phyloP scores from a whole-genome alignment of 2,888 invertebrate genomes.

The Dynastes hyllus region DNA sequence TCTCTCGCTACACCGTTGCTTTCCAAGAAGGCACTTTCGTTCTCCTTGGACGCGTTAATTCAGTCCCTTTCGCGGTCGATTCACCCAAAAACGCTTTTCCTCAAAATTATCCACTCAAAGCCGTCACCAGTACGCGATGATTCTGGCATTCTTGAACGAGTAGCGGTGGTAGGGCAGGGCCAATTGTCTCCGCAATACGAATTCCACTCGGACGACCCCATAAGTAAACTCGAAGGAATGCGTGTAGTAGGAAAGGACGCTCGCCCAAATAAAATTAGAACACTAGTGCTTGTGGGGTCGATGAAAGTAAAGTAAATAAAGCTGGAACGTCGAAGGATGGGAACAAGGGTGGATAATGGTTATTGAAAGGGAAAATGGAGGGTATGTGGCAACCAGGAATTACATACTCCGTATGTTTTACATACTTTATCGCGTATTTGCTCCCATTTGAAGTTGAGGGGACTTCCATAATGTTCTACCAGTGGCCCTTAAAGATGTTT shows the following conservation, averaged over 20 bases:
- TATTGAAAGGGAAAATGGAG: neutral
- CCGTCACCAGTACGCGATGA: neutral
- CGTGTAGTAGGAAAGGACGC: neutral
- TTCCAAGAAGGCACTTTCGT: neutral
- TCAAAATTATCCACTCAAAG: slow-evolving; percentile 15
- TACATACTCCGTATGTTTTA: neutral
- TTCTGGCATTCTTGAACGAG: too few species aligned
- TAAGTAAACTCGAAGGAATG: slow-evolving; percentile 13
- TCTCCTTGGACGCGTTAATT: slow-evolving; percentile 1
- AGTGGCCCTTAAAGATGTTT: too few species aligned
- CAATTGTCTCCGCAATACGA: neutral
- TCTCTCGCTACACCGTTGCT: neutral
- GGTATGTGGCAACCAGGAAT: neutral
- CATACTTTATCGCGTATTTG: slow-evolving; percentile 4
- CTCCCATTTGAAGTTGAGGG: neutral
- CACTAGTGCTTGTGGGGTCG: neutral
- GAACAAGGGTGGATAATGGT: neutral
- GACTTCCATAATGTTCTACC: neutral
- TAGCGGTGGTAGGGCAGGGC: neutral
- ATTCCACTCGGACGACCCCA: neutral
- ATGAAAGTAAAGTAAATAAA: neutral
- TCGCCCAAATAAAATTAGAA: neutral
- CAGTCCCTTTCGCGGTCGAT: slow-evolving; percentile 23
- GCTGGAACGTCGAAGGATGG: neutral
- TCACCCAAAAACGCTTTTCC: neutral